Evolutionary conservation across 2,797 vertebrate species (phyloP), one percentile per base, ranked within the genome.

Genomic region (Malurus splendens): DNA sequence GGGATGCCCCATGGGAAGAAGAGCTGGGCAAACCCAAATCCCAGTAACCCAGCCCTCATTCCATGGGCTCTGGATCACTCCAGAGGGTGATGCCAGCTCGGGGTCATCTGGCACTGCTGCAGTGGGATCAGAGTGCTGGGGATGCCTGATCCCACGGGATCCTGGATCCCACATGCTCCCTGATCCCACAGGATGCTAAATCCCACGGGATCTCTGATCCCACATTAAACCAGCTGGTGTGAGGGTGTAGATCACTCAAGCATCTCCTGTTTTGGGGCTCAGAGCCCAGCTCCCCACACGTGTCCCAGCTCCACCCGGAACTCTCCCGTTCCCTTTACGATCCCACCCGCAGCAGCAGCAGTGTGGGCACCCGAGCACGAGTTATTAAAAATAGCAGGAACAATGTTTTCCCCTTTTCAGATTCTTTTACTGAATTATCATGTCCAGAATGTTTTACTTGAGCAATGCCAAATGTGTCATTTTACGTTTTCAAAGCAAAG

Each of bases 331-430:
- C 50, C 72, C 30, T 64, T 65, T 24, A 9, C 12, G 1, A 2
- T 33, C 45, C 47, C 2, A 5, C 65, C 57, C 10, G 39, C 73
- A 78, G 20, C 57, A 59, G 68, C 5, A 52, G 73, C 75, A 66
- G 75, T 14, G 62, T 90, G 84, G 64, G 84, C 71, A 86, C 22
- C 23, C 0, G 0, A 86, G 83, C 80, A 48, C n/a, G 74, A 87
- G 68, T 42, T 86, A 38, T 42, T 66, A 36, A 78, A 89, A 77
- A 52, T 13, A 86, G 77, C 66, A 83, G 61, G 42, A 89, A 72
- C 67, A 9, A 24, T 59, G 18, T 27, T 81, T 77, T 47, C 47
- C n/a, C 7, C 1, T 45, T 64, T 71, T 51, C 45, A 24, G 22
- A 3, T 24, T 30, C 32, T 56, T 32, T 39, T 16, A 23, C 23